Conservation (phyloP, 30 jellyfish, hydroid and myxozoan genomes). For the Hydra vulgaris region DNA sequence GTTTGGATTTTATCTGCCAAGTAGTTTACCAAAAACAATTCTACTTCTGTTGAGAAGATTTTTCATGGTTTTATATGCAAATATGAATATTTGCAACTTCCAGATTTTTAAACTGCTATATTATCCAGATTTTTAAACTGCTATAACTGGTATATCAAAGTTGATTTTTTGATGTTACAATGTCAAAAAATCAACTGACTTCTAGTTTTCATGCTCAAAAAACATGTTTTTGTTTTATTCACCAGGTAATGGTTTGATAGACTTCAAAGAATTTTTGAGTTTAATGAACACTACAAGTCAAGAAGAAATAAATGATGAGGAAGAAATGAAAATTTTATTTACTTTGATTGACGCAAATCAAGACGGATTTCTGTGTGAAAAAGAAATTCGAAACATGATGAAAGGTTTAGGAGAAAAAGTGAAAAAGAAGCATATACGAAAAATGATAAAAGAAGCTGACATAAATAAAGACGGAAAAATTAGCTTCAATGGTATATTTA, state of each 20-base stretch:
- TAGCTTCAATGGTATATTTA: slow-evolving; percentile 18
- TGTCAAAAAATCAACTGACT: no score
- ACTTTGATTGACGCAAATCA: slow-evolving; percentile 19
- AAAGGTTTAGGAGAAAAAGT: slow-evolving; percentile 33
- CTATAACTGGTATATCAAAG: no score
- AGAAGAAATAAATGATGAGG: slow-evolving; percentile 9
- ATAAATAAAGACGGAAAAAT: slow-evolving; percentile 27
- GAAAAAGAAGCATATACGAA: slow-evolving; percentile 20
- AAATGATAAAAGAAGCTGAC: slow-evolving; percentile 34
- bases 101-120: no score
- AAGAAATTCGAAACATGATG: slow-evolving; percentile 24
- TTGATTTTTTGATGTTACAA: no score
- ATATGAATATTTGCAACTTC: no score
- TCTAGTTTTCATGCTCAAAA: no score
- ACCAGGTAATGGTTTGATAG: slow-evolving; percentile 29
- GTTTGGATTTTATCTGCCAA: no score
- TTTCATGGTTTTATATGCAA: no score
- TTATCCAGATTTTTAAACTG: no score
- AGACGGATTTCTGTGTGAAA: slow-evolving; percentile 22
- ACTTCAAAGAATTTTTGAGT: slow-evolving; percentile 18
- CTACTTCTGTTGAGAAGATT: no score
- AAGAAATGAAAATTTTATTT: slow-evolving; percentile 21
- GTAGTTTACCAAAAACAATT: no score
- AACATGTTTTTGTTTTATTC: no score
- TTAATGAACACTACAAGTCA: slow-evolving; percentile 8